A percentile compares a stretch with the other conserved stretches of the same genome.
phyloP scores from a whole-genome alignment of 2,113 vertebrate genomes.

The Corythornis madagascariensis region DNA sequence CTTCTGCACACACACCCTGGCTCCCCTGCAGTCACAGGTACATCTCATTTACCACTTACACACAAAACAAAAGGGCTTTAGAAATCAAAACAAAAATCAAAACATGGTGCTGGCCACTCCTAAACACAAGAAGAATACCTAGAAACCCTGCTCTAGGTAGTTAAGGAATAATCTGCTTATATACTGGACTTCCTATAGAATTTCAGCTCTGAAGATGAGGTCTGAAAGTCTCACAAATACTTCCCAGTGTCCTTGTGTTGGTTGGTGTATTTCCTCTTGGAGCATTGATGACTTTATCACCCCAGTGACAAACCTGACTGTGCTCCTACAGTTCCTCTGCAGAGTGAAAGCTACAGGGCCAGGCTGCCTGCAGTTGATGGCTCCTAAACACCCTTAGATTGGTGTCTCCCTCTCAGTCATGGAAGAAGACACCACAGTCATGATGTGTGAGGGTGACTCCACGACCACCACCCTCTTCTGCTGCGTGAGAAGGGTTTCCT shows the following conservation, averaged over 20 bases:
- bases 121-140: not conserved
- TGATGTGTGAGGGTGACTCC: accelerated
- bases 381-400: not conserved
- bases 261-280: not conserved
- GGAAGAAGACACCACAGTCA: not conserved
- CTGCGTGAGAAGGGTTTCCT: not conserved
- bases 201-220: too few relatives aligned
- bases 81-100: not conserved
- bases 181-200: not conserved
- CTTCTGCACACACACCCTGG: not conserved
- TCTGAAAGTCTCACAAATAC: not conserved
- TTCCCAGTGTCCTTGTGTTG: not conserved
- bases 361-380: not conserved
- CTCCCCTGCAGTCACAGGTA: not conserved
- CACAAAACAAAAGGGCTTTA: not conserved
- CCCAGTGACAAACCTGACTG: not conserved
- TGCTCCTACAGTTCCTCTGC: not conserved
- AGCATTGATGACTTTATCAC: not conserved
- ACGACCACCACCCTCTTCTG: not conserved
- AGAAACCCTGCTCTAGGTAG: not conserved
- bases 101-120: not conserved
- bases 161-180: not conserved
- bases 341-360: not conserved
- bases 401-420: not conserved
- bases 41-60: not conserved